Evolutionary conservation across 2,113 vertebrate species (phyloP), one percentile per base, ranked within the genome.

Genomic region (Sinosuthora webbiana): DNA sequence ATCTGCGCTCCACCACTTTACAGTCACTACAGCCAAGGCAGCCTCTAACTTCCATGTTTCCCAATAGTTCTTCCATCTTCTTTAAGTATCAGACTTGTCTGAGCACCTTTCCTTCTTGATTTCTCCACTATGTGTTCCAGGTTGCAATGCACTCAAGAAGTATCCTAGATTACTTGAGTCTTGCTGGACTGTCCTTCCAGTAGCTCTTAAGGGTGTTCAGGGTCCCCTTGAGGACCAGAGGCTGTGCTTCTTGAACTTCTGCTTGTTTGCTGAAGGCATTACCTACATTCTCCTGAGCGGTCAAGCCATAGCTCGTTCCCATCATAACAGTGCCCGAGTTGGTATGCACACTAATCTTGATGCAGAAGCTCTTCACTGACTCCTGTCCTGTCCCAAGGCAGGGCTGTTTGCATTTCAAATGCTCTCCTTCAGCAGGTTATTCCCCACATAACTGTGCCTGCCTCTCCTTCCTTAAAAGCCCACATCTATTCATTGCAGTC

Each of bases 401-500:
- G 30, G 52, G 24, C 35, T 71, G 27, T 53, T 53, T 67, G 41
- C 16, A 39, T 71, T 89, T 57, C n/a, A 37, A 33, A 10, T 52
- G 37, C n/a, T 86, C 12, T 52, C 20, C 27, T 31, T 17, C 6
- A 52, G 42, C 25, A 57, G 14, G 7, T 52, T 4, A 2, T 31
- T 63, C n/a, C 5, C 22, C 4, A 37, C 30, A 25, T 86, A 2
- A 2, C 20, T 0, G 0, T 57, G 25, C 19, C 39, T 63, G 30
- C 27, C 22, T n/a, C 50, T 53, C 4, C 50, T 42, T 69, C 27
- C 44, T 53, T 57, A 59, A 69, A 81, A 71, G 9, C 28, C 33
- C 0, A 0, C 25, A 25, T 45, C 13, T 15, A 4, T 25, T 37
- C 30, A 15, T 42, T 57, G 19, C 47, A 73, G 10, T 35, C 11